Evolutionary conservation across 1,140 invertebrate species (phyloP), one percentile per base, ranked within the genome.

Genomic region (Heterodera schachtii): DNA sequence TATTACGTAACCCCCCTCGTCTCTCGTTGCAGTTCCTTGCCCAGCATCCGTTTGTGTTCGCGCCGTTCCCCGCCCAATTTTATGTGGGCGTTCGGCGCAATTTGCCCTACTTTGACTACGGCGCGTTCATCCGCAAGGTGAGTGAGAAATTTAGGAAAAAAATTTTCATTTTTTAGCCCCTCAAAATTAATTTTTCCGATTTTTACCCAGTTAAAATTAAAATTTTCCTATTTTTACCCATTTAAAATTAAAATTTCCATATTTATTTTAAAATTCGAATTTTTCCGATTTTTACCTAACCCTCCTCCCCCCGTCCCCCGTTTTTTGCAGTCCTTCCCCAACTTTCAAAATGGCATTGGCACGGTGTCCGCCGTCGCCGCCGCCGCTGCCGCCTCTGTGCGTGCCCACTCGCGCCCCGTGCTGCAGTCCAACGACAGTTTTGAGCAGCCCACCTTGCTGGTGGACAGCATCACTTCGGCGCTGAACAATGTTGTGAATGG

Each of bases 11-110:
- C 31, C 31, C 31, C 31, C 31, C 31, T 31, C 31, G 31, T 31
- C 31, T 31, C 31, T 31, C 31, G 31, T 52, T 64, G 13, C 57
- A 64, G 69, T 86, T 88, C 31, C 66, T 88, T 11, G 79, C 75
- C 41, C 64, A 67, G 11, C 87, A 89, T 80, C 86, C 84, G 16
- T 89, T 89, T 78, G 85, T 87, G 52, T 89, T 89, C 75, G 83
- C 89, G 16, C 84, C 89, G 13, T 89, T 89, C 84, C 88, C 88
- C 11, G 86, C 83, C n/a, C 84, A 89, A 71, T 86, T 82, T 69
- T 90, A 83, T 75, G 87, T 90, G 49, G 85, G 87, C 21, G 89
- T 89, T 60, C 89, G 89, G 57, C 87, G 88, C 19, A 90, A 87
- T 75, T 81, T 89, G 69, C 88, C 88, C 16, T 85, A 83, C 75